Evolutionary conservation across 2,797 vertebrate species (phyloP), one percentile per base, ranked within the genome.

Genomic region (Monodelphis domestica): DNA sequence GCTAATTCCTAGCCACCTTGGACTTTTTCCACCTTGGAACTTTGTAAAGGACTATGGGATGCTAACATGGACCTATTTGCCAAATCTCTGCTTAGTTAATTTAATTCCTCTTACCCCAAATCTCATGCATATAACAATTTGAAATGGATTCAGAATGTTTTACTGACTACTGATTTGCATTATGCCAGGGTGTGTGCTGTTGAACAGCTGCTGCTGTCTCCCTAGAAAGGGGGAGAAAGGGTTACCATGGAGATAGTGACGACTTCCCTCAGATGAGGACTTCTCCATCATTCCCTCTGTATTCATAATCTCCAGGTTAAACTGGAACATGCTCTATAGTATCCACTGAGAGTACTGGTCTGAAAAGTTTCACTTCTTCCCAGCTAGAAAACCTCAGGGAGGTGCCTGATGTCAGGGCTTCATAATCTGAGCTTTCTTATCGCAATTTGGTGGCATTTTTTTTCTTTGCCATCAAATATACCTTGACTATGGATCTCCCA

Each of bases 171-270:
- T 91, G 55, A 91, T 96, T 95, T 97, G 92, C 91, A 96, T 97
- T 96, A 96, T 94, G 96, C 94, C 95, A 94, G 92, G 95, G 96
- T 93, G 91, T 95, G 63, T 94, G 91, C 94, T 96, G 88, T 94
- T 55, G 90, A 97, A 96, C 96, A 97, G 94, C 97, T 97, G 97
- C 93, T 97, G 94, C 91, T 96, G 96, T 91, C 54, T 94, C 92
- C 55, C 38, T 87, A 91, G 91, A 93, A 96, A 89, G 87, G 91
- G 87, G 14, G 87, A 93, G 94, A 89, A 53, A 87, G 91, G 11
- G 96, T 97, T 97, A 97, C 97, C 93, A 97, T 97, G 95, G 96
- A 93, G 93, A 97, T 94, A 33, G 51, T 53, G 95, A 96, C 95
- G 96, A 93, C 90, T 96, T 92, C 91, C 88, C 93, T 97, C 92